These are phyloP conservation scores for Mizuhopecten yessoensis DNA, from an alignment of 1,140 invertebrate species.

Conservation along the genomic window DNA sequence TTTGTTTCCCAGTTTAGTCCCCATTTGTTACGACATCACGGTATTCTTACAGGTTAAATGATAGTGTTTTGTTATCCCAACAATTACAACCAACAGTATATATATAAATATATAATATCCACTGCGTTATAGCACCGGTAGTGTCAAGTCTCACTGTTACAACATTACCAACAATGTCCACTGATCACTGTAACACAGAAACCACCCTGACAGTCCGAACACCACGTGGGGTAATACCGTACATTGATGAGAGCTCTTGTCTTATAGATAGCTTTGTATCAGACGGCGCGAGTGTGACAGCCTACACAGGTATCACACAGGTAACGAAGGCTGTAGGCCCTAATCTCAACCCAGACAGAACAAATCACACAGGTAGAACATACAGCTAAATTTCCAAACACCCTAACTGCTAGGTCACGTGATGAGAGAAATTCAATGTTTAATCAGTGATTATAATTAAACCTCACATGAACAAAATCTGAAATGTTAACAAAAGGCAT, in stretches of 20 bases:
- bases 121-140: background rate
- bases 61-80: background rate
- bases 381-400: background rate
- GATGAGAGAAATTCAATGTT: background rate
- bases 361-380: background rate
- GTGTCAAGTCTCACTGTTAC: background rate
- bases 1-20: constrained; percentile 1
- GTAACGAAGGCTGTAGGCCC: background rate
- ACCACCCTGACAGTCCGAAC: background rate
- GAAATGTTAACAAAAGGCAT: background rate
- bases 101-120: background rate
- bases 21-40: constrained; percentile 10
- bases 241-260: constrained; percentile 33
- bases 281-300: constrained; percentile 1
- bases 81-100: too few species aligned
- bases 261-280: constrained; percentile 28
- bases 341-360: background rate
- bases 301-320: background rate
- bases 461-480: background rate
- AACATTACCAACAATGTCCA: background rate
- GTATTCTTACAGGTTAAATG: background rate
- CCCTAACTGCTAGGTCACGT: background rate
- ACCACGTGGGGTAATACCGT: constrained; percentile 18
- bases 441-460: constrained; percentile 36
- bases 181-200: background rate